Percentiles rank a stretch among this genome's conserved stretches.
Conservation (phyloP, 1,140 invertebrate genomes). For the Dendroctonus ponderosae region DNA sequence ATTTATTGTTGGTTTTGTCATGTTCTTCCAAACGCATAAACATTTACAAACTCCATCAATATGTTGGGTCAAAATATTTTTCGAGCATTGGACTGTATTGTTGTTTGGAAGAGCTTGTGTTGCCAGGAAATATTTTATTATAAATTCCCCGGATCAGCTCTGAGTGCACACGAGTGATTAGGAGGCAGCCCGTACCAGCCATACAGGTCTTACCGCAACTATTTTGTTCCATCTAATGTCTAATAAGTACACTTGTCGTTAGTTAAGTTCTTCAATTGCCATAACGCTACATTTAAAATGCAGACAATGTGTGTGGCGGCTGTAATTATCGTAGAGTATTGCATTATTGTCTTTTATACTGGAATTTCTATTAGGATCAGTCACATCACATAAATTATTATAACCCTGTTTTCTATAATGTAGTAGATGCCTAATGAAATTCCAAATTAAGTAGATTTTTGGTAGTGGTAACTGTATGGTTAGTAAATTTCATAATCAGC, state of each 20-base stretch:
- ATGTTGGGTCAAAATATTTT: too few relatives aligned
- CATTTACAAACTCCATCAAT: too few relatives aligned
- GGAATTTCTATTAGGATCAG: too few relatives aligned
- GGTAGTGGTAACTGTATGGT: slow-evolving; percentile 46
- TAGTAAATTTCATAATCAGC: slow-evolving; percentile 20
- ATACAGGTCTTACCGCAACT: slow-evolving; percentile 49
- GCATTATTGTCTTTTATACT: too few relatives aligned
- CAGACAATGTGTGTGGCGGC: slow-evolving; percentile 54
- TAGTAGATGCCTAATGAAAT: too few relatives aligned
- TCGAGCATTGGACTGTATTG: background rate
- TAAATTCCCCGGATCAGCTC: slow-evolving; percentile 40
- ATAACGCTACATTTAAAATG: slow-evolving; percentile 46
- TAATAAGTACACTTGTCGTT: slow-evolving; percentile 27
- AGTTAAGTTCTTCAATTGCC: slow-evolving; percentile 28
- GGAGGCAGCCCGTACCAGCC: slow-evolving; percentile 49
- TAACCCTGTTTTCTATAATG: too few relatives aligned
- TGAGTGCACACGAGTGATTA: slow-evolving; percentile 51
- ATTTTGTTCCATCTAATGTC: slow-evolving; percentile 25
- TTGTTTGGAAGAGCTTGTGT: slow-evolving; percentile 37
- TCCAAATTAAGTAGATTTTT: slow-evolving; percentile 17
- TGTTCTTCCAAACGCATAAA: background rate
- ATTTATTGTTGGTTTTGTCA: background rate
- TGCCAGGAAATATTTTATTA: slow-evolving; percentile 13
- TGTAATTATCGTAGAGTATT: slow-evolving; percentile 32
- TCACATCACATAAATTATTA: too few relatives aligned